Evolutionary conservation across 2,797 vertebrate species (phyloP), one percentile per base, ranked within the genome.

Genomic region (Enteromius unitaeniatus): DNA sequence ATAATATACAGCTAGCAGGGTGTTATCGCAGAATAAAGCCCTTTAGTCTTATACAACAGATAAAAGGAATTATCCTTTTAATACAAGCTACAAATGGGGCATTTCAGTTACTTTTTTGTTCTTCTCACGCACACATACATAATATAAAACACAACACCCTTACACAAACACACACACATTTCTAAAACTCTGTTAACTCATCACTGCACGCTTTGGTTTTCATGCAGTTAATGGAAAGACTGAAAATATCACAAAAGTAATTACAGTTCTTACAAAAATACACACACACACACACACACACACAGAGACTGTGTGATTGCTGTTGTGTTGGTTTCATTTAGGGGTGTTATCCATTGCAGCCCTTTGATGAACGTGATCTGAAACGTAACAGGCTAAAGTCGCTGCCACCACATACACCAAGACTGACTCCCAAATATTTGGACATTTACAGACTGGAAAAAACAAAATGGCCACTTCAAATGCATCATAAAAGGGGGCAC

Each of bases 331-430:
- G 31, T 76, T 76, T 58, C 55, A 78, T 62, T 78, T 62, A 45
- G 55, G 23, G 37, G n/a, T 77, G n/a, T 76, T 55, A 76, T 76
- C 75, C 55, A 77, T 68, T 53, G 47, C 31, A 68, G 64, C 28
- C 37, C 21, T 53, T 37, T 62, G 55, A 77, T 62, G 53, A 58
- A 76, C 53, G 74, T 79, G 77, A 79, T 79, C 11, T 79, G 42
- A 65, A 79, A 79, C 37, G 14, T 15, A 53, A 79, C 21, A 53
- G 19, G 14, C 28, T 37, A 26, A 49, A 79, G 21, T 53, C 17
- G 1, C 28, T 51, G 40, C 76, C 42, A 49, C 45, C 42, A 49
- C 19, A 60, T 76, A 74, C 19, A 45, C 75, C 40, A 62, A 77
- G 37, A 62, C 9, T 26, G 75, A 45, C 75, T 34, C 37, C 55